These are phyloP conservation scores for Patella caerulea DNA, from an alignment of 2,888 invertebrate species.

Conservation along the genomic window DNA sequence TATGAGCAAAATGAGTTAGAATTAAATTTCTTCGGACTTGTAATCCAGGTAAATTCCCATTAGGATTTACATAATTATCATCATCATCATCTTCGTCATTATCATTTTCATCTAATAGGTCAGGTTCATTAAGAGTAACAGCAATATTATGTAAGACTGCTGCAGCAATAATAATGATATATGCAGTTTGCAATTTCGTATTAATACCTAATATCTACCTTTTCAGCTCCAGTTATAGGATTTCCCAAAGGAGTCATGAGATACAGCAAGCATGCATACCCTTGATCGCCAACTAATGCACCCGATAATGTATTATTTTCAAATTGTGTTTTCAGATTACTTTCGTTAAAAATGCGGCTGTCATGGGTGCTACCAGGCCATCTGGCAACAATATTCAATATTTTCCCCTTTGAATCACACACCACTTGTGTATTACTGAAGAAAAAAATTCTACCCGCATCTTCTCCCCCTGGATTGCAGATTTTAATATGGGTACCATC, in stretches of 20 bases:
- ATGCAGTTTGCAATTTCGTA: not conserved
- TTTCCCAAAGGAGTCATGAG: not conserved
- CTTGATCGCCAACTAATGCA: not conserved
- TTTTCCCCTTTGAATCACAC: not conserved
- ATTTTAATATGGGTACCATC: not conserved
- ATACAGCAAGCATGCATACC: not conserved
- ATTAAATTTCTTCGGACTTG: not conserved
- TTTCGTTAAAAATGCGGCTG: constrained; percentile 4
- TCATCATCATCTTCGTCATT: not conserved
- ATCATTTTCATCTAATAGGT: not conserved
- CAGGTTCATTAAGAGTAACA: not conserved
- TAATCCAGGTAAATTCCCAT: not conserved
- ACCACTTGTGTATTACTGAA: constrained; percentile 7
- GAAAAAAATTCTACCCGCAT: not conserved
- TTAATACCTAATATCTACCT: not conserved
- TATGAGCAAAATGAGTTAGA: not conserved
- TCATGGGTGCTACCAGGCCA: constrained; percentile 2
- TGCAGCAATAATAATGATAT: not conserved
- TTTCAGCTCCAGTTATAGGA: not conserved
- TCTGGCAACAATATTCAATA: constrained; percentile 5
- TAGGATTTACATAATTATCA: not conserved
- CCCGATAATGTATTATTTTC: not conserved
- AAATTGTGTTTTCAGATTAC: not conserved
- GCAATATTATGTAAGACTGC: not conserved
- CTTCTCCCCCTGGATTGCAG: not conserved